A percentile compares a stretch with the other conserved stretches of the same genome.
Evolutionary conservation across 2,797 vertebrate species (phyloP).

Genomic region (Telmatherina bonti): DNA sequence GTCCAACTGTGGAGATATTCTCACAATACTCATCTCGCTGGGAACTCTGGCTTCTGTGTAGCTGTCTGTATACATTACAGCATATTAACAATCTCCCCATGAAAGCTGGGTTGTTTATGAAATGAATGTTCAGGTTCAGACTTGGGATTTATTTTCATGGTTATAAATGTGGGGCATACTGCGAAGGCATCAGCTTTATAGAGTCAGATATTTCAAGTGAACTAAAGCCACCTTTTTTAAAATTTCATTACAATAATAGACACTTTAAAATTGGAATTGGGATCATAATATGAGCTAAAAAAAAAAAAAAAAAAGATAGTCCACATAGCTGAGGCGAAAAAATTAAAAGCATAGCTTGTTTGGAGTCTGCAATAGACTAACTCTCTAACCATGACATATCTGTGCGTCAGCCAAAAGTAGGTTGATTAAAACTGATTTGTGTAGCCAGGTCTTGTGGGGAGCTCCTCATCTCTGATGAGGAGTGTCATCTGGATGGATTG

Average conservation of each 20-base stretch:
- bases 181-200: too few species aligned
- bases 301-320: background rate
- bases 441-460: background rate
- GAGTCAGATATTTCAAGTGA: too few species aligned
- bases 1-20: slow-evolving; percentile 12
- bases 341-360: background rate
- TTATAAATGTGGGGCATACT: too few species aligned
- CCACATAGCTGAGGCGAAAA: background rate
- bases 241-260: too few species aligned
- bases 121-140: background rate
- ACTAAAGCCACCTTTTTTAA: too few species aligned
- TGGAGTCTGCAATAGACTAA: background rate
- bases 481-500: slow-evolving; percentile 6
- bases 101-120: background rate
- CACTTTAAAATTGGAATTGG: too few species aligned
- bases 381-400: background rate
- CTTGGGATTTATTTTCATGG: background rate
- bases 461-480: background rate
- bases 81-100: slow-evolving; percentile 2
- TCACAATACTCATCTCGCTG: slow-evolving; percentile 9
- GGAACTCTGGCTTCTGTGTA: background rate
- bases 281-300: background rate
- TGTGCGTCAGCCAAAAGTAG: background rate
- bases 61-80: too few species aligned
- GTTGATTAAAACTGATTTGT: background rate